Conservation (phyloP, 2,113 vertebrate genomes). For the Gymnorhina tibicen region DNA sequence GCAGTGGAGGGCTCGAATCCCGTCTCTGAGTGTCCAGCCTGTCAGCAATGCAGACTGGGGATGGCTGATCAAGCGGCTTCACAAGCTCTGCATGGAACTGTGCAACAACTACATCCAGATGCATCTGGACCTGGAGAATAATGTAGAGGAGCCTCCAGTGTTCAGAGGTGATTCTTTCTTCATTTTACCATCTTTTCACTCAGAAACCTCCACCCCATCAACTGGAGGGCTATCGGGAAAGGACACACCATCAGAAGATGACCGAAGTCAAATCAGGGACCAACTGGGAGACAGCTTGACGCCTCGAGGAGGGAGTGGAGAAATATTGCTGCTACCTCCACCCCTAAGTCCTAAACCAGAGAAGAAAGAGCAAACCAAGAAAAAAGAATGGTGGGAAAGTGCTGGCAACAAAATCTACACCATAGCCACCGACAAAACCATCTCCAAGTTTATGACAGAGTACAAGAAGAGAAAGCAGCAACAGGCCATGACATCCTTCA, state of each 20-base stretch:
- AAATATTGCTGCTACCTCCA: conserved; percentile 65
- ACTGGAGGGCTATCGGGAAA: conserved; percentile 82
- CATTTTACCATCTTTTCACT: conserved; percentile 88
- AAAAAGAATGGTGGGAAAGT: conserved; percentile 97
- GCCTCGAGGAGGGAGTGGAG: conserved; percentile 66
- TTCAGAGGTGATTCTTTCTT: conserved; percentile 80
- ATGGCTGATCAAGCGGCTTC: conserved; percentile 90
- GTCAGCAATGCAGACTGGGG: conserved; percentile 89
- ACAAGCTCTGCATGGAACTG: conserved; percentile 93
- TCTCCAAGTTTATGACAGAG: conserved; percentile 92
- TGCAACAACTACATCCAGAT: conserved; percentile 96
- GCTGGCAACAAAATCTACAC: conserved; percentile 94
- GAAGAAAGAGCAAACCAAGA: conserved; percentile 72
- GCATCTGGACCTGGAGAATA: conserved; percentile 90
- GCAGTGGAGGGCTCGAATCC: conserved; percentile 83
- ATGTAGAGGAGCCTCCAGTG: conserved; percentile 75
- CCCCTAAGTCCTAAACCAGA: conserved; percentile 72
- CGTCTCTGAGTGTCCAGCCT: conserved; percentile 86
- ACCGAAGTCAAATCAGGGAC: conserved; percentile 71
- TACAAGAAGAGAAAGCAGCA: conserved; percentile 93
- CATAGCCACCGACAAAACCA: conserved; percentile 91
- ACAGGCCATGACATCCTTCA: conserved; percentile 79
- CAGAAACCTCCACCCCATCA: conserved; percentile 87
- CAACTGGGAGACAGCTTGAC: conserved; percentile 67
- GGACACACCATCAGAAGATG: conserved; percentile 88